Conservation (phyloP, 2,888 invertebrate species). For the Caenorhabditis angaria region DNA sequence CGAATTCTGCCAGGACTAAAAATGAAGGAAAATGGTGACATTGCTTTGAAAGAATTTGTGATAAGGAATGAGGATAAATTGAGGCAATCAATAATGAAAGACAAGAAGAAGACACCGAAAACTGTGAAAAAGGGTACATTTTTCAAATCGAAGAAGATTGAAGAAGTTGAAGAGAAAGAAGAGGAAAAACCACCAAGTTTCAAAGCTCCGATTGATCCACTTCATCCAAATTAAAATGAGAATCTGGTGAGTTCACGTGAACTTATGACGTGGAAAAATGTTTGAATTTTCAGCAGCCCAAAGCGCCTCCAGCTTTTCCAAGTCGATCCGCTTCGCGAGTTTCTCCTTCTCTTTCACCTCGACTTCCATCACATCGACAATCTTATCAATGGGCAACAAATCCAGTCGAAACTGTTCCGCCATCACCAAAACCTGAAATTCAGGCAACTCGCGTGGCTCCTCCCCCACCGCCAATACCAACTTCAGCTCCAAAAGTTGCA, state of each 20-base stretch:
- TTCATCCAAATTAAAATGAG: background rate
- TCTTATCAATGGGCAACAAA: background rate
- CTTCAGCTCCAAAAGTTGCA: background rate
- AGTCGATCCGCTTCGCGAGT: background rate
- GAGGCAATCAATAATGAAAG: background rate
- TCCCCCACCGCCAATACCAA: background rate
- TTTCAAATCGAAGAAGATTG: background rate
- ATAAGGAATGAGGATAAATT: background rate
- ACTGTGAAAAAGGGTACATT: background rate
- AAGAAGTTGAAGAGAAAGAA: background rate
- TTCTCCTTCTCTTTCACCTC: background rate
- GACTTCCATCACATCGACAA: constrained; percentile 2
- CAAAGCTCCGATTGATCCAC: background rate
- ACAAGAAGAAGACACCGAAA: background rate
- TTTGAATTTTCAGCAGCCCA: too few species aligned
- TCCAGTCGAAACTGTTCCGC: background rate
- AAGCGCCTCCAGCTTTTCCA: background rate
- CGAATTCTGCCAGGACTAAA: background rate
- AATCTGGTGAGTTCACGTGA: background rate
- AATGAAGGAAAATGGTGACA: background rate
- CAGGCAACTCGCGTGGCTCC: background rate
- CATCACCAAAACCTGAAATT: too few species aligned
- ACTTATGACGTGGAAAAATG: background rate
- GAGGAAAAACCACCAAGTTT: background rate
- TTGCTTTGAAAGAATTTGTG: background rate